Evolutionary conservation across 2,888 invertebrate species (phyloP).

Genomic region (Agonum fuliginosum): DNA sequence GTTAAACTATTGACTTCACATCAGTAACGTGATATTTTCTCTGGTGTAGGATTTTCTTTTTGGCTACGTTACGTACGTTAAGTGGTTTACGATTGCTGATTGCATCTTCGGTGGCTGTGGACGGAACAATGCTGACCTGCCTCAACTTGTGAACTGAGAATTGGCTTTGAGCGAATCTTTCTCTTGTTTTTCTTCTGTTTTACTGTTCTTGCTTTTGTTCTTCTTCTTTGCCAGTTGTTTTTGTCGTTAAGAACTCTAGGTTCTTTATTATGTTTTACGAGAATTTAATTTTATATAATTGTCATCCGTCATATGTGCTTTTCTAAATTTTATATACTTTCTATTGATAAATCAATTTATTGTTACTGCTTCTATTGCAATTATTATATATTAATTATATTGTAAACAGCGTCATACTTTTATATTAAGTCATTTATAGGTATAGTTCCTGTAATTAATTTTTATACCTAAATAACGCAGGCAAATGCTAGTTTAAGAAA

Average conservation of each 20-base stretch:
- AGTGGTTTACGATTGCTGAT: conserved; percentile 58
- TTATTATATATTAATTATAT: too few relatives aligned
- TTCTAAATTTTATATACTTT: background rate
- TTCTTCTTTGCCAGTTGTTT: conserved; percentile 6
- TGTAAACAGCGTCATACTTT: too few relatives aligned
- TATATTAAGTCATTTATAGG: too few relatives aligned
- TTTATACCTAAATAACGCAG: too few relatives aligned
- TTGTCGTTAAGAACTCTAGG: background rate
- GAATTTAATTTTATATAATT: conserved; percentile 8
- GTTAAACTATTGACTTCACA: conserved; percentile 57
- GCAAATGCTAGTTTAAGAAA: too few relatives aligned
- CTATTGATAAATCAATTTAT: too few relatives aligned
- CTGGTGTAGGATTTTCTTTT: conserved; percentile 50
- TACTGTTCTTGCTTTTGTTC: conserved; percentile 22
- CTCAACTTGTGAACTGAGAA: conserved; percentile 48
- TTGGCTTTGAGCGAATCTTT: conserved; percentile 39
- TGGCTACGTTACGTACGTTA: conserved; percentile 47
- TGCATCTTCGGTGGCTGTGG: conserved; percentile 45
- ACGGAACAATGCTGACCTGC: conserved; percentile 35
- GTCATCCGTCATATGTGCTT: background rate
- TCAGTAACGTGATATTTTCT: conserved; percentile 58
- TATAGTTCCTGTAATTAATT: too few relatives aligned
- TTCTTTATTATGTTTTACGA: conserved; percentile 2
- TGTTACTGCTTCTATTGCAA: too few relatives aligned
- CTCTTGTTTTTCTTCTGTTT: conserved; percentile 2